Evolutionary conservation across 2,888 invertebrate genomes (phyloP), one percentile per base, ranked within the genome.

Genomic region (Tridacna gigas): DNA sequence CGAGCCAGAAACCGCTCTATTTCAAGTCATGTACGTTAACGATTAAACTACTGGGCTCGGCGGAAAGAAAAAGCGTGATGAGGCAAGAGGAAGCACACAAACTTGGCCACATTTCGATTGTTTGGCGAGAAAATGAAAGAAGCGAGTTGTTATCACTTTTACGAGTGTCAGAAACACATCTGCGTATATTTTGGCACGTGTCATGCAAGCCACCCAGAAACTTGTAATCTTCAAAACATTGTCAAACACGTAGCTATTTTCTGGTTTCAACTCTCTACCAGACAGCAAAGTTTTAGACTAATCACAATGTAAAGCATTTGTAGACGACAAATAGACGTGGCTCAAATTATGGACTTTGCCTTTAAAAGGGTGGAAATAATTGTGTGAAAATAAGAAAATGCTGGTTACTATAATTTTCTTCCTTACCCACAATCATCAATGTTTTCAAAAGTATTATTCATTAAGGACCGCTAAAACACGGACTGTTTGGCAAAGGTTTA

Each of bases 151-250:
- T 71, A 71, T 48, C 71, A 26, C 25, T 71, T 48, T 71, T 71
- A 71, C 37, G 71, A 71, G 71, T 48, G 71, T 71, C 71, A 51
- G 47, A 47, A 51, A 71, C 71, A 71, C 51, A 51, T 51, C 51
- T 51, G 51, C 48, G 71, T 71, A 51, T 48, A 51, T 71, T 48
- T 51, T 71, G 71, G 71, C 71, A 71, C 48, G 51, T 71, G 48
- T 22, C 51, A 25, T 47, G 2, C 51, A 51, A 47, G 51, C 71
- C 71, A 51, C 71, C 71, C 51, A 71, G 71, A 51, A 20, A 51
- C 67, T n/a, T 67, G 48, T 71, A 71, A 71, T 71, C 51, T 22
- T 25, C 13, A 18, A 51, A 51, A 51, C 71, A 71, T 48, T 37
- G 37, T 37, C 48, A 22, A 51, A 25, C 25, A 18, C 25, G 7